phyloP scores from a whole-genome alignment of 2,888 invertebrate species.

The Leuctra nigra region DNA sequence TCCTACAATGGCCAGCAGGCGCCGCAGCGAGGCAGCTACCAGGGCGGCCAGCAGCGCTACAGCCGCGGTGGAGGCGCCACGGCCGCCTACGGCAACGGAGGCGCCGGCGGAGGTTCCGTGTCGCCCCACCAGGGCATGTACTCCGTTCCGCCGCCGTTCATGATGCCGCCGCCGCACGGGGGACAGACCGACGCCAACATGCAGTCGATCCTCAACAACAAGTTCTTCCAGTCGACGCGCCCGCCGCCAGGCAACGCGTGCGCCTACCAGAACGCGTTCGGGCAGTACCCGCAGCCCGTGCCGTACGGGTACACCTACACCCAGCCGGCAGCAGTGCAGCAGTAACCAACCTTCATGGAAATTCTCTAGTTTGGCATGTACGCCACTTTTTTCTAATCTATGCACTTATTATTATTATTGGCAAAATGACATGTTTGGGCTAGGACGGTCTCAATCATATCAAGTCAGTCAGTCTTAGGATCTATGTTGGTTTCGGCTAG shows the following conservation, averaged over 20 bases:
- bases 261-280: slow-evolving; percentile 46
- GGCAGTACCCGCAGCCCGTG: slow-evolving; percentile 48
- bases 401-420: no score
- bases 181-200: slow-evolving; percentile 45
- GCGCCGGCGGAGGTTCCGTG: slow-evolving; percentile 32
- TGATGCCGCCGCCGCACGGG: slow-evolving; percentile 35
- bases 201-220: slow-evolving; percentile 56
- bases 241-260: slow-evolving; percentile 51
- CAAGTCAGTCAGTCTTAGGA: no score
- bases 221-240: slow-evolving; percentile 64
- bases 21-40: not conserved
- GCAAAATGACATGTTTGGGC: no score
- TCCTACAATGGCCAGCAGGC: not conserved
- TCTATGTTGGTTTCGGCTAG: no score
- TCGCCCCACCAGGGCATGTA: slow-evolving; percentile 37
- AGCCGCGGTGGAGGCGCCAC: slow-evolving; percentile 23
- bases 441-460: slow-evolving; percentile 6
- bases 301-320: slow-evolving; percentile 31
- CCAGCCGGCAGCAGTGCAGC: slow-evolving; percentile 50
- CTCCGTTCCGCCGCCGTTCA: slow-evolving; percentile 40
- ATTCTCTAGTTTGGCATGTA: no score
- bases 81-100: slow-evolving; percentile 24
- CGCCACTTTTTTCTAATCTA: no score
- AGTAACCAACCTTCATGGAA: slow-evolving; percentile 45
- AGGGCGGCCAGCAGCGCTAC: slow-evolving; percentile 18